Evolutionary conservation across 2,888 invertebrate genomes (phyloP), one percentile per base, ranked within the genome.

Genomic region (Neocrepidodera transversa): DNA sequence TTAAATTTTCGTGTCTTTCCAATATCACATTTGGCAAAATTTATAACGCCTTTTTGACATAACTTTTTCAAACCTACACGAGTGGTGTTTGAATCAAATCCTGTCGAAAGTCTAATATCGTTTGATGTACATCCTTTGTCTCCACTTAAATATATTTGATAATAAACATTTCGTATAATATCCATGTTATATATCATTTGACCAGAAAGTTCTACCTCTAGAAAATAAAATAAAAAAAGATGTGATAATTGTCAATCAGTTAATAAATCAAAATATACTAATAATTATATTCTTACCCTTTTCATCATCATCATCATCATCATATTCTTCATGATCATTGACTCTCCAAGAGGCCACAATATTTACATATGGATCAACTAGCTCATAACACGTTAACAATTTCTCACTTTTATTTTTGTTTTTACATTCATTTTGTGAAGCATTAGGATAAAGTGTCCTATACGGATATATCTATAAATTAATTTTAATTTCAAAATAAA

Each of bases 371-470:
- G 85, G 84, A 76, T 87, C 81, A n/a, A 84, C 76, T 18, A 90
- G 75, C 68, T 83, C 82, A 5, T 86, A 74, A 38, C 83, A 80
- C 54, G 81, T 77, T 4, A 88, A 72, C 0, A 73, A 70, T 65
- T 83, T 83, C 66, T 86, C 86, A 58, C 78, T 79, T 2, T 74
- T 71, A 54, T 75, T 76, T 71, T 85, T 85, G 8, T 74, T 73
- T 62, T 80, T 81, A 81, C 82, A 86, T 70, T 87, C 85, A 3
- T 72, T 71, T 28, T 76, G 73, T 2, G 75, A 65, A 1, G 86
- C 85, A 65, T 86, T 76, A 11, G 88, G 87, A 76, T 85, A 85
- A 8, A 86, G 68, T 3, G 81, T 79, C 65, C 85, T 79, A 67
- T 85, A 86, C 0, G 83, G 81, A 18, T 84, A 71, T 66, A 75